Base-by-base conservation (phyloP, 2,888 invertebrate species). In the Watsonalla cultraria region DNA sequence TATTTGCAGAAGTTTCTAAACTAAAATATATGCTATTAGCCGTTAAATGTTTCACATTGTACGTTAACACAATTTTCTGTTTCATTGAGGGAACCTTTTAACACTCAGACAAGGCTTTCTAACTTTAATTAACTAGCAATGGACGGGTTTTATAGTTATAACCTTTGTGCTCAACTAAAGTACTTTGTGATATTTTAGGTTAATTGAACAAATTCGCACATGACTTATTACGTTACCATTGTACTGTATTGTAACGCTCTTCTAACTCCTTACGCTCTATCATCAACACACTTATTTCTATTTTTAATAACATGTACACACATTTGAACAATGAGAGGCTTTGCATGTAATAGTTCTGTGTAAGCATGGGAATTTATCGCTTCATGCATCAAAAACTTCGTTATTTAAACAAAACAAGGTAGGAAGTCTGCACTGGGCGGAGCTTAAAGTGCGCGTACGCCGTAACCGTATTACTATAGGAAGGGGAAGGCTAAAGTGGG, bases 371-470 rank as follows among this genome's bases (percentile, higher is more conserved):
- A 54, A 51, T 47, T 61, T 67, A 65, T 62, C 54, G 57, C 58
- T 76, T 80, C 72, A 82, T 68, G 79, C 78, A 65, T 77, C 72
- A 73, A 64, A 62, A 68, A 76, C 67, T 74, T 73, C 59, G 64
- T 74, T 73, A 68, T 72, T 74, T 69, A 73, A 78, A 83, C 78
- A 81, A 81, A 79, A 74, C 72, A 66, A 60, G 72, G 82, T 78
- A 82, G 78, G 80, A 83, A 76, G 82, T 72, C 75, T 68, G 68
- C 60, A 48, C 69, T 77, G 80, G 85, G 86, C 78, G 86, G 80
- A 68, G 84, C 70, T 58, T 57, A 62, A 59, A 46, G 60, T 54
- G 47, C 84, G 84, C 80, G 81, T 76, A 67, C 60, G 74, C 82
- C 77, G 61, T 65, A 64, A 68, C 62, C 61, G 51, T 57, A 59